Evolutionary conservation across 1,140 invertebrate species (phyloP), one percentile per base, ranked within the genome.

Genomic region (Nomia melanderi): DNA sequence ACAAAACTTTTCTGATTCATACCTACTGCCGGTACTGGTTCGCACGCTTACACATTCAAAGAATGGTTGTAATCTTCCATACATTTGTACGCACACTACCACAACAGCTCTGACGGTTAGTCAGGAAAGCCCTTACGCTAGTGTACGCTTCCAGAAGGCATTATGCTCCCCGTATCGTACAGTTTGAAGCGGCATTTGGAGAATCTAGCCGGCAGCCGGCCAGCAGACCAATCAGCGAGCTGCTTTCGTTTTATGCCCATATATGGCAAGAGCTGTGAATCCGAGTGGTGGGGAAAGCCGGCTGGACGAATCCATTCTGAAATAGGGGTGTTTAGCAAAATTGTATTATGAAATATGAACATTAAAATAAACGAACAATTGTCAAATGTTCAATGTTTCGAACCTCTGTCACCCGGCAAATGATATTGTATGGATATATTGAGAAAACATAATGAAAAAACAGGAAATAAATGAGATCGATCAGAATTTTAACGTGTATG

Each of bases 181-280:
- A 91, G 88, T 91, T 91, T 90, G 88, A 91, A 92, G 88, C 91
- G 90, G 91, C 90, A 92, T 91, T 92, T 92, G 91, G 91, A 91
- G 91, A 92, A 92, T 90, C 90, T 90, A 91, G 90, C 90, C 89
- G 90, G 89, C 87, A 88, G 89, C 89, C 89, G 90, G 88, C 78
- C 81, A 75, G 69, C 92, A 85, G 85, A 93, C 95, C 95, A 96
- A 96, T 95, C 93, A 90, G 87, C 90, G 86, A 77, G 76, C 92
- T 85, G 90, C 88, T 93, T 93, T 93, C 93, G 93, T 94, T 95
- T 95, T 94, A 95, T 95, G 94, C 94, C 95, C 95, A 95, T 95
- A 95, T 95, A 95, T 95, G 95, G 95, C 94, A 94, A 94, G 94
- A 93, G 93, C 93, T 92, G 93, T 93, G 92, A 92, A 85, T 80